phyloP scores from a whole-genome alignment of 2,113 vertebrate genomes.

The Pomatostomus ruficeps region DNA sequence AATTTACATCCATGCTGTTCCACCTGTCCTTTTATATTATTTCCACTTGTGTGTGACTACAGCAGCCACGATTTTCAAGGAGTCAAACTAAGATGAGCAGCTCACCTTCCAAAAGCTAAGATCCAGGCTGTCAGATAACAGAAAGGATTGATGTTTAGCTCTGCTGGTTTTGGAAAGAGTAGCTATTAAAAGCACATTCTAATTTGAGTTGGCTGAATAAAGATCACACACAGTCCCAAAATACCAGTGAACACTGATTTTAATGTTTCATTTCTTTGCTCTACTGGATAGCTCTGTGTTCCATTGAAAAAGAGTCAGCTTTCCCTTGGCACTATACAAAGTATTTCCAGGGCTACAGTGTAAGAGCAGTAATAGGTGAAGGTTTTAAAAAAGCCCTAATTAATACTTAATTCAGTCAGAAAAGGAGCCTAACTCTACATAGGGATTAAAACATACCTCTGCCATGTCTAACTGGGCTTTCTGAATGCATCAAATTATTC shows the following conservation, averaged over 20 bases:
- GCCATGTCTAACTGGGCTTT: background rate
- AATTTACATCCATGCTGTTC: background rate
- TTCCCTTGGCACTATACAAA: background rate
- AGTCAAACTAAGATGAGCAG: background rate
- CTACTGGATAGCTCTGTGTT: background rate
- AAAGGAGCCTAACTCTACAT: background rate
- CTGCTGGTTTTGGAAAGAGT: constrained; percentile 4
- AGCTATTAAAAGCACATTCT: constrained; percentile 40
- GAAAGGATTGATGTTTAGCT: background rate
- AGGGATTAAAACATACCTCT: background rate
- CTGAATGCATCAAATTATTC: background rate
- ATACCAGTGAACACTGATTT: constrained; percentile 23
- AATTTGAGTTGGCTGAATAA: constrained; percentile 38
- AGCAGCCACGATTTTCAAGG: background rate
- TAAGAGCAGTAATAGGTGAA: background rate
- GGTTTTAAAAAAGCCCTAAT: background rate
- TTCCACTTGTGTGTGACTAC: background rate
- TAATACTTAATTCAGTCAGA: background rate
- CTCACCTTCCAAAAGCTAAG: background rate
- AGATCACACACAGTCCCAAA: constrained; percentile 15
- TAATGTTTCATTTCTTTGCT: constrained; percentile 10
- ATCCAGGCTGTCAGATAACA: constrained; percentile 20
- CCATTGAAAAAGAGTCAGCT: constrained; percentile 15
- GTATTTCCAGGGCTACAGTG: background rate
- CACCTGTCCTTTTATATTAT: background rate